Percentiles rank a stretch among this genome's conserved stretches.
Conservation (phyloP, 2,888 invertebrate genomes). For the Drosophila fulvimacula region DNA sequence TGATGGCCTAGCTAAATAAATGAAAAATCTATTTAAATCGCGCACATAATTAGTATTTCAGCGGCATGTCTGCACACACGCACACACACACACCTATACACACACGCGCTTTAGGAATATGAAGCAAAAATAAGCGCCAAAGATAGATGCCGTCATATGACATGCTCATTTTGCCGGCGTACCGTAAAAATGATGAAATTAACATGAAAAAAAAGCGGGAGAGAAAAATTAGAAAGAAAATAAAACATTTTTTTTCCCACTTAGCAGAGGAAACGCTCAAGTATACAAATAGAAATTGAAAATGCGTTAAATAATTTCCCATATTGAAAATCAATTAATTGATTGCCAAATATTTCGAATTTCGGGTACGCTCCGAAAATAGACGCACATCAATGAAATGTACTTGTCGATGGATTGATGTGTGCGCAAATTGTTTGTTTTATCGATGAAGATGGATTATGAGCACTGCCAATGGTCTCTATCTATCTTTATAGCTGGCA, state of each 20-base stretch:
- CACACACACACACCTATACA: constrained; percentile 19
- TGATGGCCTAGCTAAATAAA: constrained; percentile 79
- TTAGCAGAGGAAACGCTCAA: constrained; percentile 57
- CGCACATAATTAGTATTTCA: constrained; percentile 82
- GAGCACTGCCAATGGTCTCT: constrained; percentile 43
- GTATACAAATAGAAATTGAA: constrained; percentile 33
- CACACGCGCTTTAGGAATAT: constrained; percentile 11
- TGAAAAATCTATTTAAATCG: constrained; percentile 81
- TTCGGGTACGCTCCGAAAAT: constrained; percentile 27
- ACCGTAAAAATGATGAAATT: constrained; percentile 75
- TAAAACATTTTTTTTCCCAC: constrained; percentile 27
- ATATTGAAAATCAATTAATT: constrained; percentile 75
- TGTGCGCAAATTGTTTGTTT: constrained; percentile 68
- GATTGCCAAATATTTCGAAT: constrained; percentile 69
- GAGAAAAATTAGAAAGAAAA: constrained; percentile 2
- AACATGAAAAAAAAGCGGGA: constrained; percentile 52
- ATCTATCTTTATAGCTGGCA: constrained; percentile 10
- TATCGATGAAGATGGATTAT: constrained; percentile 81
- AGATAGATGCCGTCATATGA: constrained; percentile 68
- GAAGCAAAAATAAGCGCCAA: constrained; percentile 59
- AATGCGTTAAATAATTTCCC: constrained; percentile 40
- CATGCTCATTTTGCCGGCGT: constrained; percentile 71
- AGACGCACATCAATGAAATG: constrained; percentile 59
- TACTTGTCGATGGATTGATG: constrained; percentile 72
- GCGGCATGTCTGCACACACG: constrained; percentile 67